Percentiles rank a stretch among this genome's conserved stretches.
phyloP scores from a whole-genome alignment of 2,113 vertebrate species.

The Eubucco bourcierii region DNA sequence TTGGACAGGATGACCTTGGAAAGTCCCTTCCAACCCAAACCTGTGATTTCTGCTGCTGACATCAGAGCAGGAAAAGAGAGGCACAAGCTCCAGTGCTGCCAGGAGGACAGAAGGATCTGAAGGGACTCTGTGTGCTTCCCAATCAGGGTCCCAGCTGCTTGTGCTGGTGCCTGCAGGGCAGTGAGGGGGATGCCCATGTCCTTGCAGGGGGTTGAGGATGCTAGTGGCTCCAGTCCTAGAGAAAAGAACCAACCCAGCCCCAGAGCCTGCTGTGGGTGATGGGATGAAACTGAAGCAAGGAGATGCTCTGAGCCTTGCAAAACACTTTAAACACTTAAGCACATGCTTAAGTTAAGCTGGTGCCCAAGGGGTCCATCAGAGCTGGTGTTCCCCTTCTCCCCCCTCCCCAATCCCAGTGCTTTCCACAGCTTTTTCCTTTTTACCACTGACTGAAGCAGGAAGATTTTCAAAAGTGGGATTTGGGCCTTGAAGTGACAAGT shows the following conservation, averaged over 20 bases:
- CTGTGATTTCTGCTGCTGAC: not conserved
- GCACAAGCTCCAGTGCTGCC: rapidly evolving
- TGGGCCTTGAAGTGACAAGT: not conserved
- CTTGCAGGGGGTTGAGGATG: rapidly evolving
- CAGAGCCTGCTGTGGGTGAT: not conserved
- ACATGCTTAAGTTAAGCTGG: not conserved
- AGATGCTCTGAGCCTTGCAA: not conserved
- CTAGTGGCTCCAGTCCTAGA: not conserved
- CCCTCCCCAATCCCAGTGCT: not conserved
- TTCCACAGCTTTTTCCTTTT: not conserved
- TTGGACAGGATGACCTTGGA: not conserved
- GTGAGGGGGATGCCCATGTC: not conserved
- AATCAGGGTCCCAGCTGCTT: not conserved
- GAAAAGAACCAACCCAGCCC: not conserved
- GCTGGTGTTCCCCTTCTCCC: rapidly evolving
- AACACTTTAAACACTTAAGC: not conserved
- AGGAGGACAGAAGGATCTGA: not conserved
- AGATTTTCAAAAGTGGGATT: not conserved
- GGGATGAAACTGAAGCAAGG: not conserved
- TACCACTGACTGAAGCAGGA: not conserved
- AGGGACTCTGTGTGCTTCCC: not conserved
- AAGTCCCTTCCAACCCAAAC: not conserved
- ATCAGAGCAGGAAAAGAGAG: rapidly evolving
- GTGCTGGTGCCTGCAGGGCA: not conserved
- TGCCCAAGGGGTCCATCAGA: not conserved